A percentile compares a stretch with the other conserved stretches of the same genome.
phyloP scores from a whole-genome alignment of 2,113 vertebrate species.

The Phainopepla nitens region DNA sequence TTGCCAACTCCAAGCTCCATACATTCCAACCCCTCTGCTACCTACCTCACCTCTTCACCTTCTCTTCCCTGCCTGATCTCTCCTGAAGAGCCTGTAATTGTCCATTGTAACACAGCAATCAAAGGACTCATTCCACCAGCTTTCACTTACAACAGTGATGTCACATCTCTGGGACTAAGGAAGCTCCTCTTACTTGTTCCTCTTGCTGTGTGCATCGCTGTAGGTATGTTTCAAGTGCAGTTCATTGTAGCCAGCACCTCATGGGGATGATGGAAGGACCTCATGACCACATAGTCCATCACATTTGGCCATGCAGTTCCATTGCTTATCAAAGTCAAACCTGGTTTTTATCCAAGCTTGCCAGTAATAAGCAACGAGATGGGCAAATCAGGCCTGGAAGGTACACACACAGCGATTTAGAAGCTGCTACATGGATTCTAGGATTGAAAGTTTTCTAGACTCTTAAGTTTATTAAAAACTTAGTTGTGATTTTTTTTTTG shows the following conservation, averaged over 20 bases:
- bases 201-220: background rate
- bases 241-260: background rate
- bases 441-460: background rate
- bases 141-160: background rate
- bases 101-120: background rate
- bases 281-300: fast-evolving
- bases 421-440: background rate
- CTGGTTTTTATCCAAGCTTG: background rate
- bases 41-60: background rate
- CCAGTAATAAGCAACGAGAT: background rate
- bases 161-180: background rate
- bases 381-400: background rate
- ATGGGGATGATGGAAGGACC: fast-evolving
- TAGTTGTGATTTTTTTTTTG: background rate
- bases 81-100: background rate
- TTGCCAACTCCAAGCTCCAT: background rate
- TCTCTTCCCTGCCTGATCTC: background rate
- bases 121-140: background rate
- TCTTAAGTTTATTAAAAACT: background rate
- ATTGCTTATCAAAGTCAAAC: background rate
- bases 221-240: background rate
- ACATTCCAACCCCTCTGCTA: background rate
- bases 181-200: background rate
- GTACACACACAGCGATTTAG: background rate
- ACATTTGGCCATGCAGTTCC: background rate